Percentiles rank a stretch among this genome's conserved stretches.
These are phyloP conservation scores for Thomomys bottae DNA, from an alignment of 2,113 vertebrate species.

Conservation along the genomic window DNA sequence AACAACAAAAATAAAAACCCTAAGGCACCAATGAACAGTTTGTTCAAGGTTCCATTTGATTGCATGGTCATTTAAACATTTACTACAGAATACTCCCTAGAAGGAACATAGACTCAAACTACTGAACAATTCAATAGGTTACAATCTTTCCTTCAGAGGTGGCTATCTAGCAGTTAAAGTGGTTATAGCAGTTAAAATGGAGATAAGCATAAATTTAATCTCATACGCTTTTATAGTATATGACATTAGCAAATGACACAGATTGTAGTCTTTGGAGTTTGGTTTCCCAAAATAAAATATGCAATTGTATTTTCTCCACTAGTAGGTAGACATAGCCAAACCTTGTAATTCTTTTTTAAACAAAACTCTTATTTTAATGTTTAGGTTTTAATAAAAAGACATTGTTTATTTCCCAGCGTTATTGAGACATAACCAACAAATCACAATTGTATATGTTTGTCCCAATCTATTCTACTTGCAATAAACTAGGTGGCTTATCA, in stretches of 20 bases:
- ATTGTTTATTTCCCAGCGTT: background rate
- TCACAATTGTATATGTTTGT: background rate
- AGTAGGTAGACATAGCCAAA: background rate
- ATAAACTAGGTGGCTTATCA: background rate
- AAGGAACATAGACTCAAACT: background rate
- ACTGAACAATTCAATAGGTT: slow-evolving; percentile 11
- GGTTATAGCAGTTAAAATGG: background rate
- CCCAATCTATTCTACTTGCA: background rate
- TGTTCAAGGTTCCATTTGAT: background rate
- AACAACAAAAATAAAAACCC: too few species aligned
- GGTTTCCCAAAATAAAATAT: too few species aligned
- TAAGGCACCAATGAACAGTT: background rate
- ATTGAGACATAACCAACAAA: background rate
- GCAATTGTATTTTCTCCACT: background rate
- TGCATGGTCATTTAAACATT: background rate
- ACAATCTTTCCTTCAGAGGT: background rate
- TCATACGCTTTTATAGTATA: background rate
- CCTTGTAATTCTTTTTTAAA: background rate
- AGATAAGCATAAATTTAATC: background rate
- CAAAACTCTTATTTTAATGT: background rate
- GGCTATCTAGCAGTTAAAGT: background rate
- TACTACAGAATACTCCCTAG: background rate
- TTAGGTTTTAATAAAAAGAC: background rate
- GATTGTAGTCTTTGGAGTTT: too few species aligned
- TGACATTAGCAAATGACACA: too few species aligned